Evolutionary conservation across 2,888 invertebrate species (phyloP), one percentile per base, ranked within the genome.

Genomic region (Coenonympha glycerion): DNA sequence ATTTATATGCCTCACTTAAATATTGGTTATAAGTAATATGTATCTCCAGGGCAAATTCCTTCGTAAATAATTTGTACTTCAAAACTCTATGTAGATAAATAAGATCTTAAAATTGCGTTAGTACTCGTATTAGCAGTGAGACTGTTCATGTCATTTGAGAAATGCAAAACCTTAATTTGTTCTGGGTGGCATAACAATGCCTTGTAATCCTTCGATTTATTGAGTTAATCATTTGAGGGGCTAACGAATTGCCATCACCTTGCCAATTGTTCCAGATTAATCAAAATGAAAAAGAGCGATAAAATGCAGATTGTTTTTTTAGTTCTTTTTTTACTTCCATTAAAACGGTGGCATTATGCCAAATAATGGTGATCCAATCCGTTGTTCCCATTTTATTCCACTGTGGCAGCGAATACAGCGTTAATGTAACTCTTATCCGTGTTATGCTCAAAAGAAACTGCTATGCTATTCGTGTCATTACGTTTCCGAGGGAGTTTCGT

Each of bases 401-500:
- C 33, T 18, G 15, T 42, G 42, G 11, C 30, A 44, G 42, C 30
- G 60, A 68, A 71, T 71, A 69, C 65, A 58, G 53, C 55, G 60
- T 60, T 59, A 68, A 68, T 64, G 58, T 61, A 58, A 56, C 48
- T 62, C 56, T 65, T 72, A 72, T 77, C 75, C 69, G 72, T 69
- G 70, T 79, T 79, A 68, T 61, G 55, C 61, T 55, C 61, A 66
- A 66, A 63, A 53, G 56, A 56, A 55, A 49, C 41, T 48, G 62
- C 65, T 73, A 73, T 48, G 62, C 65, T 73, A 73, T 76, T 77
- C 60, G 64, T 66, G 71, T 69, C 69, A 64, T 56, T 57, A 66
- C 65, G 68, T 69, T 66, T 60, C 31, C 58, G 55, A 58, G 59
- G 37, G 59, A 57, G 58, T 45, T 65, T 60, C 60, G 66, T 66